phyloP scores from a whole-genome alignment of 2,113 vertebrate species.

The Petrocephalus zakoni region DNA sequence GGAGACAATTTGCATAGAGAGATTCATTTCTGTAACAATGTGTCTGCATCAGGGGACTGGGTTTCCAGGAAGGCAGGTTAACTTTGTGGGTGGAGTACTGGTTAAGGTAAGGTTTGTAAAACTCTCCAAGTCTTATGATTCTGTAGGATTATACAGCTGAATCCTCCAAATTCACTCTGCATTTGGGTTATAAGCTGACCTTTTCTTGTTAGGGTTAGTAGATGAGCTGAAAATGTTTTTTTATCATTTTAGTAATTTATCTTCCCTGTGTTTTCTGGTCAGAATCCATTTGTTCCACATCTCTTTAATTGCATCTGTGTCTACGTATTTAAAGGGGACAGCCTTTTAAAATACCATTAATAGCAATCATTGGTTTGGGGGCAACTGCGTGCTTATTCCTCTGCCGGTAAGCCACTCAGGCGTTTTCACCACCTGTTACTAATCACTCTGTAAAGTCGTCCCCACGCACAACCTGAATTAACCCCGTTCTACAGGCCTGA shows the following conservation, averaged over 20 bases:
- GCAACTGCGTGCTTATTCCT: slow-evolving; percentile 14
- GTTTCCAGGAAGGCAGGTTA: slow-evolving; percentile 21
- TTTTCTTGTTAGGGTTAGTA: background rate
- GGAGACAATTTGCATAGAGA: slow-evolving; percentile 56
- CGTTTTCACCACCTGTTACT: slow-evolving; percentile 64
- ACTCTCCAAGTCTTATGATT: too few species aligned
- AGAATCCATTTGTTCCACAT: slow-evolving; percentile 38
- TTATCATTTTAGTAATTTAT: background rate
- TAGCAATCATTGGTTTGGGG: background rate
- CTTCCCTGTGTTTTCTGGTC: slow-evolving; percentile 17
- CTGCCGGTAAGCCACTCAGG: slow-evolving; percentile 46
- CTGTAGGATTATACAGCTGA: background rate
- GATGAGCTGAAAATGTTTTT: background rate
- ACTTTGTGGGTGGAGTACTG: slow-evolving; percentile 21
- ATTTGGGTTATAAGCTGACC: background rate
- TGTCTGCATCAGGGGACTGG: slow-evolving; percentile 42
- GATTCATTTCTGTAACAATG: slow-evolving; percentile 59
- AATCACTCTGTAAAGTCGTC: slow-evolving; percentile 52
- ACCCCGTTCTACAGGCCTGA: slow-evolving; percentile 48
- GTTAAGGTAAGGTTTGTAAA: background rate
- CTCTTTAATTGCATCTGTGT: slow-evolving; percentile 36
- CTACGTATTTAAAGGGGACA: slow-evolving; percentile 41
- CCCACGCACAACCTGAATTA: slow-evolving; percentile 49
- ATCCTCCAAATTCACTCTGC: background rate
- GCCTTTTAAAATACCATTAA: slow-evolving; percentile 23